Evolutionary conservation across 2,888 invertebrate species (phyloP), one percentile per base, ranked within the genome.

Genomic region (Eledone cirrhosa): DNA sequence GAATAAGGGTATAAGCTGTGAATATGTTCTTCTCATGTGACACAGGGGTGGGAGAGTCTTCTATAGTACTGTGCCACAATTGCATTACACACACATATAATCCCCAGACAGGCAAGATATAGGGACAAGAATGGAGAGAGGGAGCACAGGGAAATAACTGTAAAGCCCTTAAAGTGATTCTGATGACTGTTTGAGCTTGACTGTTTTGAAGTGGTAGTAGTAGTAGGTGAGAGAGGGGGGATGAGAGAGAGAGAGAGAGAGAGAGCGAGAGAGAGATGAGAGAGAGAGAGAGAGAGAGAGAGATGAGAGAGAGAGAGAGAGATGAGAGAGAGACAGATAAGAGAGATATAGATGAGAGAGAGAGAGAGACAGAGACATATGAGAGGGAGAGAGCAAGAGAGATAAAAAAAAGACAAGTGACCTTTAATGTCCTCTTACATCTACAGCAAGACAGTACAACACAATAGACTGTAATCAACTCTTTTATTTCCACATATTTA

Each of bases 121-220:
- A 22, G 63, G 4, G 27, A 63, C 11, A 11, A 19, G 77, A 78
- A 77, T 77, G 78, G 78, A 47, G 53, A 41, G 65, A 22, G 22
- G 22, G 27, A 19, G 27, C 14, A 4, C 2, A 63, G 63, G 27
- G 63, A 63, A 19, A 63, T 19, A 63, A 19, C 63, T 19, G 22
- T 24, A 27, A 63, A 41, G 41, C 41, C 41, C 41, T 41, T 41
- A 41, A 41, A 41, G 41, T 11, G 5, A 41, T 41, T 41, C 41
- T 41, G n/a, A n/a, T n/a, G n/a, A n/a, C n/a, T n/a, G 41, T 11
- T 11, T 41, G 63, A 63, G 22, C n/a, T 24, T 24, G 22, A 27
- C 11, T 19, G 27, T 24, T 22, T 24, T 11, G 27, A 27, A 63
- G 63, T 24, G 4, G 27, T 11, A 63, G 22, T n/a, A 63, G 27